Evolutionary conservation across 2,888 invertebrate genomes (phyloP).

Genomic region (Drosophila robusta): DNA sequence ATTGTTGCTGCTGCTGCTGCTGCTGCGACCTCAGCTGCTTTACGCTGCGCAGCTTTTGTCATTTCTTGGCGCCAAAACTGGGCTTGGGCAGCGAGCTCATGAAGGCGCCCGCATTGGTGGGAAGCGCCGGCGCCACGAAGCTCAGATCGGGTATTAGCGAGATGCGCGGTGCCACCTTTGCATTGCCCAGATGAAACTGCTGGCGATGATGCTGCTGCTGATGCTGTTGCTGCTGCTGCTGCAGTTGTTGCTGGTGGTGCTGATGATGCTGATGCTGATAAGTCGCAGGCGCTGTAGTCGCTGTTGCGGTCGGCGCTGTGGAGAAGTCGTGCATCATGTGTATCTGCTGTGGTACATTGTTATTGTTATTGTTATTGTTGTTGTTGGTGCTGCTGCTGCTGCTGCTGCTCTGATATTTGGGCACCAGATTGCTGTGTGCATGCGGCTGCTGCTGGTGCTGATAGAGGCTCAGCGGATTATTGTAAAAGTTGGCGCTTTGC

Average conservation of each 20-base stretch:
- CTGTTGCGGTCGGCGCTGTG: conserved; percentile 62
- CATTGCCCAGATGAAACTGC: conserved; percentile 80
- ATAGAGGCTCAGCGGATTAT: conserved; percentile 83
- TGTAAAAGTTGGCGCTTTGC: conserved; percentile 84
- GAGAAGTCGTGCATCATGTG: conserved; percentile 84
- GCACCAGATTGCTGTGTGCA: conserved; percentile 71
- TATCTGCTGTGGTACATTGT: conserved; percentile 77
- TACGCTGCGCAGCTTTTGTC: conserved; percentile 82
- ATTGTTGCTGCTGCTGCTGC: conserved; percentile 31
- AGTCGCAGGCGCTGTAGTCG: conserved; percentile 37
- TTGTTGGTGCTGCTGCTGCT: conserved; percentile 48
- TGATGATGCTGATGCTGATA: conserved; percentile 62
- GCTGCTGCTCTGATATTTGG: conserved; percentile 56
- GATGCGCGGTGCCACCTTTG: conserved; percentile 85
- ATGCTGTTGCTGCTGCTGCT: conserved; percentile 45
- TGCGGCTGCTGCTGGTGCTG: conserved; percentile 72
- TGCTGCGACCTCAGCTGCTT: conserved; percentile 43
- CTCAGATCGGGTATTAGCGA: conserved; percentile 87
- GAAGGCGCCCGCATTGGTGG: conserved; percentile 83
- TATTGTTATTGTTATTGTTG: conserved; percentile 50
- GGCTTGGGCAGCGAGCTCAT: conserved; percentile 83
- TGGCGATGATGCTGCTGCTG: conserved; percentile 61
- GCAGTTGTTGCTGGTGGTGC: conserved; percentile 42
- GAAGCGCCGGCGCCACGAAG: conserved; percentile 86
- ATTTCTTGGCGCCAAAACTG: conserved; percentile 83